These are phyloP conservation scores for Prinia subflava DNA, from an alignment of 2,113 vertebrate genomes.

Conservation along the genomic window DNA sequence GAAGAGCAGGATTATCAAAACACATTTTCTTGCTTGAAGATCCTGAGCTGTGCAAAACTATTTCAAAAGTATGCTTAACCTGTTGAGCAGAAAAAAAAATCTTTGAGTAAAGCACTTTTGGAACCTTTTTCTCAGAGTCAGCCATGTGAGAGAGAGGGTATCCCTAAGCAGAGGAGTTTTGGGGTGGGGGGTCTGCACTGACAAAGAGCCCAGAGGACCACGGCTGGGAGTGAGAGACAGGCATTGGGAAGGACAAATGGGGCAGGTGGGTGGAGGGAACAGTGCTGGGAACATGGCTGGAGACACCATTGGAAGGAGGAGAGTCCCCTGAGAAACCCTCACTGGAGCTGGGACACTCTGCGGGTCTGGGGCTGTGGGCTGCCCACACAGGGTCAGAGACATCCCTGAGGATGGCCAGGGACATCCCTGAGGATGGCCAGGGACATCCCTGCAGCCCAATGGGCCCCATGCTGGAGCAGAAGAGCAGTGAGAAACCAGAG, in stretches of 20 bases:
- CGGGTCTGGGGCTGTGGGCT: fast-evolving
- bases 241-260: not conserved
- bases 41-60: not conserved
- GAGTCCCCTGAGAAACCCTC: fast-evolving
- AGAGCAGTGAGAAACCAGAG: not conserved
- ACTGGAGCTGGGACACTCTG: fast-evolving
- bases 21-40: not conserved
- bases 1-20: not conserved
- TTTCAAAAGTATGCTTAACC: not conserved
- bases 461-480: not conserved
- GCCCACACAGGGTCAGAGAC: no score
- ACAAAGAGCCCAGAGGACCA: fast-evolving
- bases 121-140: not conserved
- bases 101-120: not conserved
- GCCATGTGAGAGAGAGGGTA: not conserved
- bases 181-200: not conserved
- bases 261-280: not conserved
- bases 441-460: fast-evolving
- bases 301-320: not conserved
- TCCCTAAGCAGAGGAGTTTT: not conserved
- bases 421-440: no score
- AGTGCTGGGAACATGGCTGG: not conserved
- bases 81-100: not conserved
- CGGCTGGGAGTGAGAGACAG: not conserved
- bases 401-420: no score